Base-by-base conservation (phyloP, 2,113 vertebrate genomes). In the Sinosuthora webbiana region DNA sequence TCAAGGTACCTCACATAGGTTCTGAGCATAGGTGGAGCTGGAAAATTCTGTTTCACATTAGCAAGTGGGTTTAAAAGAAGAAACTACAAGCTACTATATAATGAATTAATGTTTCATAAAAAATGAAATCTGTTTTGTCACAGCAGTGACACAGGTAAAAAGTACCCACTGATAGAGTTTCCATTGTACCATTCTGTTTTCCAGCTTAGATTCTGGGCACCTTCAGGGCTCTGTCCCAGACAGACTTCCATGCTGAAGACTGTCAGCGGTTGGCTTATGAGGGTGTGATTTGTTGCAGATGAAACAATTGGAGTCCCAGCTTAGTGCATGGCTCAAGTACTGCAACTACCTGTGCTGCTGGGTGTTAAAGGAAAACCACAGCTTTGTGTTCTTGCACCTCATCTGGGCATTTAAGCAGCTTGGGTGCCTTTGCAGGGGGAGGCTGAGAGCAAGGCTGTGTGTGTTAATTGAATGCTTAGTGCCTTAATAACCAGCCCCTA, bases 261-360 rank as follows among this genome's bases (percentile, higher is more conserved):
- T 78, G 28, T 60, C 20, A 5, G 18, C 18, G 5, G 2, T 44
- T 33, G 12, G 30, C 35, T 14, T 14, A 1, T 4, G 35, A 42
- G 35, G 27, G 3, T 25, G 27, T 11, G 41, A 28, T 33, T 35
- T 37, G 7, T 24, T 65, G 28, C 6, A 14, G 21, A 18, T 45
- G 21, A 19, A 42, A 45, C 21, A 30, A 30, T 22, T 39, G 47
- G 42, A 35, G 41, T 63, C 27, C 47, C 53, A 57, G 0, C 35
- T 62, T 42, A 45, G 13, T 30, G 5, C 1, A 0, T 53, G n/a
- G 13, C 23, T 74, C 0, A 0, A 23, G 44, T 49, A 37, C 33
- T 0, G 0, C 6, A 44, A 15, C 28, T 21, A 1, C 24, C 17
- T 37, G 2, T 6, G 1, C n/a, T 47, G 16, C 9, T 53, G 17